Evolutionary conservation across 2,113 vertebrate species (phyloP).

Genomic region (Tringa solitaria): DNA sequence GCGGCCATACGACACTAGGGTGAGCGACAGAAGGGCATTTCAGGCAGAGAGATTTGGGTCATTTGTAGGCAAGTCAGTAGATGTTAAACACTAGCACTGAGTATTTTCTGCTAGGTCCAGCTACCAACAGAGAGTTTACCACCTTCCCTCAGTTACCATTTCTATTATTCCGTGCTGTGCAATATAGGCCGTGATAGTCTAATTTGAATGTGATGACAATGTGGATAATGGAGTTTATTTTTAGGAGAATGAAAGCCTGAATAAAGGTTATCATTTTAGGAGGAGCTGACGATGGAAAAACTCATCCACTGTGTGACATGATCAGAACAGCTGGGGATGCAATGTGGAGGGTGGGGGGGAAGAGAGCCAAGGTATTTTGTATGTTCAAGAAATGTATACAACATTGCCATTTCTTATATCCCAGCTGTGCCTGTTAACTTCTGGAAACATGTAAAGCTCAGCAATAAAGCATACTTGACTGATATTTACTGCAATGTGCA

Average conservation of each 20-base stretch:
- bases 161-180: background rate
- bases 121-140: background rate
- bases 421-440: constrained; percentile 60
- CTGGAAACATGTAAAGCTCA: constrained; percentile 57
- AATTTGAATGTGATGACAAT: constrained; percentile 4
- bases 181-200: background rate
- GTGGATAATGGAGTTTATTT: constrained; percentile 37
- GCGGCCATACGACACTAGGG: background rate
- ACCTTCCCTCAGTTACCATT: background rate
- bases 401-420: constrained; percentile 42
- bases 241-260: background rate
- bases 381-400: constrained; percentile 53
- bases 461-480: constrained; percentile 51
- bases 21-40: background rate
- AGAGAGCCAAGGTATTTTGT: constrained; percentile 54
- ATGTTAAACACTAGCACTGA: background rate
- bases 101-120: background rate
- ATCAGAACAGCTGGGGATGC: constrained; percentile 52
- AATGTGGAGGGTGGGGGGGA: constrained; percentile 5
- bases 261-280: constrained; percentile 46
- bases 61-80: background rate
- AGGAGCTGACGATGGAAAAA: constrained; percentile 44
- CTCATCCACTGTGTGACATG: constrained; percentile 35
- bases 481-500: constrained; percentile 47
- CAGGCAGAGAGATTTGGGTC: background rate